These are phyloP conservation scores for Hozukius guyotensis DNA, from an alignment of 2,797 vertebrate genomes.

Conservation along the genomic window DNA sequence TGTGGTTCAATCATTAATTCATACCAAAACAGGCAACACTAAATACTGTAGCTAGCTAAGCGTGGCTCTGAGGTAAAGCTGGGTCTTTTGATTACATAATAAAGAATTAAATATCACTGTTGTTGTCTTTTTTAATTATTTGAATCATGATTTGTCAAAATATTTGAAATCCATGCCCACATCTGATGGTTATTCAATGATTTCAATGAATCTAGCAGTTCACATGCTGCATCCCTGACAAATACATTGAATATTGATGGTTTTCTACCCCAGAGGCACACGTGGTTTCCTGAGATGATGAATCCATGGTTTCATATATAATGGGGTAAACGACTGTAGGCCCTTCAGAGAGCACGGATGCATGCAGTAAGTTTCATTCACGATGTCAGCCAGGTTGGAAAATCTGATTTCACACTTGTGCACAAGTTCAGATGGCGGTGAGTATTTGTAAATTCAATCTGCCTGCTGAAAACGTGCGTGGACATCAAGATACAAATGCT, in stretches of 20 bases:
- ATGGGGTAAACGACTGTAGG: slow-evolving; percentile 14
- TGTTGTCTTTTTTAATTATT: neutral
- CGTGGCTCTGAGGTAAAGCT: neutral
- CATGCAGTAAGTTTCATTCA: slow-evolving; percentile 13
- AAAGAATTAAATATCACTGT: neutral
- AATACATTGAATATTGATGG: slow-evolving; percentile 48
- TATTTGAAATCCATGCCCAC: neutral
- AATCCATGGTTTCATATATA: slow-evolving; percentile 37
- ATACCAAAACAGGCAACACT: slow-evolving; percentile 58
- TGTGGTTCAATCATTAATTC: slow-evolving; percentile 72
- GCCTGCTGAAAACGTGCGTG: neutral
- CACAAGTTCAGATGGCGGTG: neutral
- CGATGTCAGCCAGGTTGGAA: slow-evolving; percentile 11
- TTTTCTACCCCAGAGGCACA: slow-evolving; percentile 24
- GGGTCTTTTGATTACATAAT: neutral
- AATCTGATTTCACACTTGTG: slow-evolving; percentile 17
- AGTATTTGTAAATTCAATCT: neutral
- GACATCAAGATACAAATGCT: neutral
- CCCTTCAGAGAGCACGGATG: slow-evolving; percentile 13
- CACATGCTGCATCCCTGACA: slow-evolving; percentile 19
- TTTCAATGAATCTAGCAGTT: slow-evolving; percentile 5
- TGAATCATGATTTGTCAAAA: neutral
- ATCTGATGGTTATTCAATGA: neutral
- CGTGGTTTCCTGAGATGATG: slow-evolving; percentile 18
- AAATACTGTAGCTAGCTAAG: slow-evolving; percentile 10